These are phyloP conservation scores for Indicator maculatus DNA, from an alignment of 2,113 vertebrate genomes.

Conservation along the genomic window DNA sequence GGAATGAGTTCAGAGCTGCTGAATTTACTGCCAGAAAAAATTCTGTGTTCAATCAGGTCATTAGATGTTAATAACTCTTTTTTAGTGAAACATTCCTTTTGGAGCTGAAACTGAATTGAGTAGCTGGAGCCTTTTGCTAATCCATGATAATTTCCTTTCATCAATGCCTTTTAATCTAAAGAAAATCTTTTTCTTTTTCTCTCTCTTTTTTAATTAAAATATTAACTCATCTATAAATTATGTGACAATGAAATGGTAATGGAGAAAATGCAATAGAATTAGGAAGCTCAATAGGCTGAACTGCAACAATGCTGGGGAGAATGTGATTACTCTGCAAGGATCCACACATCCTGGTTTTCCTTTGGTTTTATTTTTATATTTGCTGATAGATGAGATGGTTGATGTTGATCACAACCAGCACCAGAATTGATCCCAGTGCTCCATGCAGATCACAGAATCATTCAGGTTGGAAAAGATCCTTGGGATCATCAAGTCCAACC, in stretches of 20 bases:
- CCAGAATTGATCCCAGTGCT: background rate
- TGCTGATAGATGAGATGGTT: background rate
- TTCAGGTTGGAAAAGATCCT: too few species aligned
- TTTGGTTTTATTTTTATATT: background rate
- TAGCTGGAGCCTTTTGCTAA: background rate
- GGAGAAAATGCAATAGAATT: background rate
- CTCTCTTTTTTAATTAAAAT: background rate
- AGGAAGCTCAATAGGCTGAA: background rate
- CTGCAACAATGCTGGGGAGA: background rate
- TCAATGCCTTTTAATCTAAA: constrained; percentile 2
- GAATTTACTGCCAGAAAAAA: background rate
- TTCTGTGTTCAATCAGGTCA: background rate
- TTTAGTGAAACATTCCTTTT: background rate
- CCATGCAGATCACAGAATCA: accelerated
- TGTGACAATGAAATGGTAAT: background rate
- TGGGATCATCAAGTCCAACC: too few species aligned
- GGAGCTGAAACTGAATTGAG: background rate
- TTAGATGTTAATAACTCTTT: background rate
- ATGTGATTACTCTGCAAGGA: background rate
- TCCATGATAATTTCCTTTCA: background rate
- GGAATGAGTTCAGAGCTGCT: background rate
- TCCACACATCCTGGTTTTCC: background rate
- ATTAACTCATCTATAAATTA: background rate
- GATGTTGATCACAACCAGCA: background rate
- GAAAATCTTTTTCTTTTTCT: background rate